Percentiles rank a stretch among this genome's conserved stretches.
These are phyloP conservation scores for Arctia plantaginis DNA, from an alignment of 2,888 invertebrate genomes.

Conservation along the genomic window DNA sequence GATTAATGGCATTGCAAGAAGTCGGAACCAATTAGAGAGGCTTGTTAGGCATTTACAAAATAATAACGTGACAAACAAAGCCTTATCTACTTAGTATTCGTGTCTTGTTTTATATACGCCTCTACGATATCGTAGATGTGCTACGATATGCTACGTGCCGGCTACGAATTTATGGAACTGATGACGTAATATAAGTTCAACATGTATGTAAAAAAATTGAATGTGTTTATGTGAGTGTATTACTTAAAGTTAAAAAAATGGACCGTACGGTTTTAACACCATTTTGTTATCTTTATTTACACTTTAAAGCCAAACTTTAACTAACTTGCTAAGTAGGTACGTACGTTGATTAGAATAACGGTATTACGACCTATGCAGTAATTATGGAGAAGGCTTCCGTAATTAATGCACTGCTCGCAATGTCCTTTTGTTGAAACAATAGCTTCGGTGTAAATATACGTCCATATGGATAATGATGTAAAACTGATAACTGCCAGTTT, in stretches of 20 bases:
- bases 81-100: conserved; percentile 39
- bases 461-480: no score
- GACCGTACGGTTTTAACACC: no score
- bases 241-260: not conserved
- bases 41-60: conserved; percentile 14
- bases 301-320: no score
- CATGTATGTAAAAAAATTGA: conserved; percentile 27
- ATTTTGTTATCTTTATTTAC: no score
- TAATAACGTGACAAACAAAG: conserved; percentile 38
- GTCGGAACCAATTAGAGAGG: not conserved
- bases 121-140: conserved; percentile 52
- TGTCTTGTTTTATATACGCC: conserved; percentile 44
- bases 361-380: not conserved
- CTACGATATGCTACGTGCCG: conserved; percentile 46
- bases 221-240: not conserved
- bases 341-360: not conserved
- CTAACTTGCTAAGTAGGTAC: not conserved
- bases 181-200: conserved; percentile 31
- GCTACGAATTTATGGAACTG: conserved; percentile 30
- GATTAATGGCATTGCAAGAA: no score
- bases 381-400: no score
- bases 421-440: no score
- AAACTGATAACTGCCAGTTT: no score
- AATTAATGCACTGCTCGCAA: no score
- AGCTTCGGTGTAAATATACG: no score